A percentile compares a stretch with the other conserved stretches of the same genome.
Evolutionary conservation across 2,888 invertebrate species (phyloP).

Genomic region (Nesidiocoris tenuis): DNA sequence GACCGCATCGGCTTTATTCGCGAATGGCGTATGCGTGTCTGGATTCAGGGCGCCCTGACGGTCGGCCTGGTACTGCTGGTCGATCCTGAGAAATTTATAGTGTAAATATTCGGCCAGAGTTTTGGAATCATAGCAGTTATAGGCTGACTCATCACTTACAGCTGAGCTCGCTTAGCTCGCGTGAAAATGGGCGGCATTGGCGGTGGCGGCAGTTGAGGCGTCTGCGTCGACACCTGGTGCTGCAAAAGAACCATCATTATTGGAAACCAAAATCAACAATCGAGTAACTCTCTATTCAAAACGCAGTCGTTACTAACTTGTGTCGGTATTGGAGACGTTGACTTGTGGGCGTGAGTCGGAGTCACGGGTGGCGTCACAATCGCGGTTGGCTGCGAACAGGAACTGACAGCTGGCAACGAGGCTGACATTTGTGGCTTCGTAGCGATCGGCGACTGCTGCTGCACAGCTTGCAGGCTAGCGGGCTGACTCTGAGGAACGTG

Average conservation of each 20-base stretch:
- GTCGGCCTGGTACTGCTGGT: conserved; percentile 72
- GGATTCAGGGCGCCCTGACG: conserved; percentile 72
- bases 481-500: conserved; percentile 14
- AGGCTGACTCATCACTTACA: no score
- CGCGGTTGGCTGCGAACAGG: conserved; percentile 10
- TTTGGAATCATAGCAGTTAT: no score
- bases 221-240: conserved; percentile 50
- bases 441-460: conserved; percentile 8
- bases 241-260: conserved; percentile 13
- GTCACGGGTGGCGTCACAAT: conserved; percentile 3
- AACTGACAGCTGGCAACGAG: not conserved
- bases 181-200: conserved; percentile 47
- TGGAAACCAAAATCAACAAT: not conserved
- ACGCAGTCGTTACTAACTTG: conserved; percentile 51
- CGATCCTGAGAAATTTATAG: conserved; percentile 60
- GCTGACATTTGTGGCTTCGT: not conserved
- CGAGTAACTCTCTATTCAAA: no score
- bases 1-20: conserved; percentile 70
- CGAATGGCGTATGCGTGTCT: conserved; percentile 71
- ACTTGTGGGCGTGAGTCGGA: conserved; percentile 49
- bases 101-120: no score
- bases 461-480: not conserved
- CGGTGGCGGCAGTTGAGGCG: conserved; percentile 44
- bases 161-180: conserved; percentile 48
- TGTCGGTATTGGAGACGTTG: conserved; percentile 53